Evolutionary conservation across 1,140 invertebrate species (phyloP).

Genomic region (Drosophila murphyi): DNA sequence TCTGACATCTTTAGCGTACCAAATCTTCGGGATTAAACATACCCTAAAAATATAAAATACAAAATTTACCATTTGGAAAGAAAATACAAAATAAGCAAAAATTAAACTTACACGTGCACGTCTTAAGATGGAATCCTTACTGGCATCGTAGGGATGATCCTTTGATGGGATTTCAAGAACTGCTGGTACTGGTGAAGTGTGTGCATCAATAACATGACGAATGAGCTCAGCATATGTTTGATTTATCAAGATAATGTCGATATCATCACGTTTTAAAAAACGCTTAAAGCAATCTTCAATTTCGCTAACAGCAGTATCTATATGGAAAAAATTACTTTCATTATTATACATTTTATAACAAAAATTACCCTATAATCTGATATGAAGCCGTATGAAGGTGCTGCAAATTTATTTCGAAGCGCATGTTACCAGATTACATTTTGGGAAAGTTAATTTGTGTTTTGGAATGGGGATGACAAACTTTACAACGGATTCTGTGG

Average conservation of each 20-base stretch:
- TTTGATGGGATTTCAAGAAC: conserved; percentile 99
- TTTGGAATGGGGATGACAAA: too few relatives aligned
- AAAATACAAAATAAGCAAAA: not conserved
- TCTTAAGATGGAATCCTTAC: conserved; percentile 98
- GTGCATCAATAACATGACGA: conserved; percentile 97
- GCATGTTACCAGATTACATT: too few relatives aligned
- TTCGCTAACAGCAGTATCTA: conserved; percentile 97
- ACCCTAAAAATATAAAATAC: conserved; percentile 87
- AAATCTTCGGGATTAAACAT: conserved; percentile 95
- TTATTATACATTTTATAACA: not conserved
- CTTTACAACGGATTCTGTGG: too few relatives aligned
- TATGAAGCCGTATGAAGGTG: too few relatives aligned
- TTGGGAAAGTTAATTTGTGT: too few relatives aligned
- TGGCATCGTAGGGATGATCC: conserved; percentile 99
- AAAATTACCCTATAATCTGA: not conserved
- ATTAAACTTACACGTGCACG: conserved; percentile 91
- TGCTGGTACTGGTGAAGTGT: conserved; percentile 96
- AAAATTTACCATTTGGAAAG: not conserved
- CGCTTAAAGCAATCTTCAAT: conserved; percentile 99
- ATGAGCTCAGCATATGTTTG: conserved; percentile 99
- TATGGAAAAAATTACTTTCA: not conserved
- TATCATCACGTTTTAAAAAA: conserved; percentile 98
- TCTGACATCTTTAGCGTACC: conserved; percentile 77
- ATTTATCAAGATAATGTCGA: conserved; percentile 99
- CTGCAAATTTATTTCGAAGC: too few relatives aligned